Percentiles rank a stretch among this genome's conserved stretches.
phyloP scores from a whole-genome alignment of 2,113 vertebrate species.

The Progne subis region DNA sequence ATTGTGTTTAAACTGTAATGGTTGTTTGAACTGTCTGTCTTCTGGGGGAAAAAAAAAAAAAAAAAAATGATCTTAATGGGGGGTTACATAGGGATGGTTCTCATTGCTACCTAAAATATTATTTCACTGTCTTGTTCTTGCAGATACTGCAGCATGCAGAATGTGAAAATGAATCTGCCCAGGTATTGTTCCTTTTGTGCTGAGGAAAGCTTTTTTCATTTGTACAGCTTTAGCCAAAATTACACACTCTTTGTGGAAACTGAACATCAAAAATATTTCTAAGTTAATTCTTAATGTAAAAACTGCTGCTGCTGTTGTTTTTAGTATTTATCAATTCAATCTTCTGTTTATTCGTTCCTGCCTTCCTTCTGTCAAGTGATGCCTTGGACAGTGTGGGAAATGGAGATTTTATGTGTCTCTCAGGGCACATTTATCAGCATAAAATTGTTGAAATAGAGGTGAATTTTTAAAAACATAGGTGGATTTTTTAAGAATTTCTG shows the following conservation, averaged over 20 bases:
- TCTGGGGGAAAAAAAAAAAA: not conserved
- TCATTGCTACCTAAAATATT: slow-evolving; percentile 41
- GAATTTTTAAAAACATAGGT: not conserved
- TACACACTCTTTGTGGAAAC: not conserved
- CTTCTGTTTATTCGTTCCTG: not conserved
- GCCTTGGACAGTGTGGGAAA: not conserved
- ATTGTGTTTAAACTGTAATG: slow-evolving; percentile 1
- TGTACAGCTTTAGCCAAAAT: not conserved
- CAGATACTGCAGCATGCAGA: slow-evolving; percentile 6
- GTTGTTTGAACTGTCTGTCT: slow-evolving; percentile 13
- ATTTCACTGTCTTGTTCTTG: slow-evolving; percentile 22
- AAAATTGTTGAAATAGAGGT: not conserved
- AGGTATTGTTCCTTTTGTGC: slow-evolving; percentile 6
- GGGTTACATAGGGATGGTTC: not conserved
- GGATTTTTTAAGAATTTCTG: not conserved
- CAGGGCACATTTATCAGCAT: accelerated
- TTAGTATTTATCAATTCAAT: not conserved
- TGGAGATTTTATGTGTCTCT: not conserved
- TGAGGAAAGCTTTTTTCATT: not conserved
- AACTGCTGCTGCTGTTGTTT: not conserved
- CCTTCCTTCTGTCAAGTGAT: not conserved
- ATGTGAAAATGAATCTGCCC: slow-evolving; percentile 1
- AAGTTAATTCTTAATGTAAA: not conserved
- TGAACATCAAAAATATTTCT: not conserved
- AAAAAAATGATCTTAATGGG: not conserved